These are phyloP conservation scores for Mastacembelus armatus DNA, from an alignment of 2,797 vertebrate species.

Conservation along the genomic window DNA sequence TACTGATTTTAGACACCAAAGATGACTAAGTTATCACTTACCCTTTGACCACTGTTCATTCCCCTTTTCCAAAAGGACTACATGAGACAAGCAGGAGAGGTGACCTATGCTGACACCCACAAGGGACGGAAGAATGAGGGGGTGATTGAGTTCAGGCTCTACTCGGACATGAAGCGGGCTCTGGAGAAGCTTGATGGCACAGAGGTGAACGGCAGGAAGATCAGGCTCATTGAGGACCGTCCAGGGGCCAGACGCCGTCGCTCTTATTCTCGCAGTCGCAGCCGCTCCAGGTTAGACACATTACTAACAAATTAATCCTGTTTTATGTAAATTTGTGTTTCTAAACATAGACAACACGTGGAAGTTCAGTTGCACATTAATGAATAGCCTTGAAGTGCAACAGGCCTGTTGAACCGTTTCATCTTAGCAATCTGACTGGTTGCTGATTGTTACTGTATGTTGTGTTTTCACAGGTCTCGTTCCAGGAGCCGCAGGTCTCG, in stretches of 20 bases:
- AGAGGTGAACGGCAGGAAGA: conserved; percentile 96
- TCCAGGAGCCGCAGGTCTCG: conserved; percentile 94
- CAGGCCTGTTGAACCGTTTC: too few relatives aligned
- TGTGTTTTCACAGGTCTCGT: conserved; percentile 85
- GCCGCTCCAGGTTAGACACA: conserved; percentile 87
- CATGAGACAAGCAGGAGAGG: conserved; percentile 99
- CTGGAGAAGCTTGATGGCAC: conserved; percentile 97
- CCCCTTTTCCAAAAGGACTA: conserved; percentile 87
- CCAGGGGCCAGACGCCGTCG: conserved; percentile 90
- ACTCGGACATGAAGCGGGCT: conserved; percentile 97
- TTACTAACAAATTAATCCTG: too few relatives aligned
- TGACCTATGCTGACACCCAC: conserved; percentile 97
- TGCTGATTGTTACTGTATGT: background rate
- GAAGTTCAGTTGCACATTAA: background rate
- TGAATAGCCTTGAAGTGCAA: too few relatives aligned
- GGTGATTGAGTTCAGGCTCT: conserved; percentile 97
- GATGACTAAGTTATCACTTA: background rate
- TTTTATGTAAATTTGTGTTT: background rate
- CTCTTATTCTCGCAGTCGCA: conserved; percentile 94
- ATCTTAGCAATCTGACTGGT: too few relatives aligned
- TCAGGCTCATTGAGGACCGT: conserved; percentile 95
- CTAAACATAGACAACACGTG: background rate
- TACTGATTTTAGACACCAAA: too few relatives aligned
- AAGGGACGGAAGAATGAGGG: conserved; percentile 96
- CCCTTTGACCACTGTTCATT: background rate